A percentile compares a stretch with the other conserved stretches of the same genome.
Conservation (phyloP, 2,888 invertebrate species). For the Temnothorax rugatulus region DNA sequence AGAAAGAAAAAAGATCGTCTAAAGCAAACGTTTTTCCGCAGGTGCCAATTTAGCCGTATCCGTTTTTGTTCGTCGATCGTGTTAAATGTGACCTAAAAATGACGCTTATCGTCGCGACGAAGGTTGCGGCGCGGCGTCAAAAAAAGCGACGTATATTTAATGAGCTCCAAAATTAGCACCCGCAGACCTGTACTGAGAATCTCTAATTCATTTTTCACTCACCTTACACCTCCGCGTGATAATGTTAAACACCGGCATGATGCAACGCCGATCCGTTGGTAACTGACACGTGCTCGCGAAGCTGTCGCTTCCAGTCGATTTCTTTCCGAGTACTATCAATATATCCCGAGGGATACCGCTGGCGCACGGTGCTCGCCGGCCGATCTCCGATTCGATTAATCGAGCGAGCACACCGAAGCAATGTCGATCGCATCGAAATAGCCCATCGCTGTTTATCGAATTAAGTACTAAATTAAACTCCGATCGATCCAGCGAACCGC, state of each 20-base stretch:
- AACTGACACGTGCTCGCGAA: constrained; percentile 44
- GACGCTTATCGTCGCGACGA: constrained; percentile 4
- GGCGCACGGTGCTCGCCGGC: neutral
- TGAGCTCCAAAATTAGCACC: constrained; percentile 24
- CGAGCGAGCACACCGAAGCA: constrained; percentile 13
- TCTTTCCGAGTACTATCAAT: constrained; percentile 43
- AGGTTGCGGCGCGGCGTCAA: neutral
- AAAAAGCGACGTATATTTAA: constrained; percentile 24
- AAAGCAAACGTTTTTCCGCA: constrained; percentile 27
- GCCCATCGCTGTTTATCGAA: constrained; percentile 38
- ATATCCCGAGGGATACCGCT: neutral
- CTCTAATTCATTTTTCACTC: constrained; percentile 76
- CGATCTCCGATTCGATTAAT: constrained; percentile 44
- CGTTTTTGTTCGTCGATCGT: constrained; percentile 22
- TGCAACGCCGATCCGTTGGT: constrained; percentile 44
- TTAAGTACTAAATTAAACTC: constrained; percentile 42
- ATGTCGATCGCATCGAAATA: constrained; percentile 32
- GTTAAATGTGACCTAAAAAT: constrained; percentile 15
- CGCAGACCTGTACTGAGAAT: neutral
- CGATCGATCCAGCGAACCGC: constrained; percentile 19
- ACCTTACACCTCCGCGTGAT: constrained; percentile 89
- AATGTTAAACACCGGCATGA: constrained; percentile 89
- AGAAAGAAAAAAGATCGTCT: neutral
- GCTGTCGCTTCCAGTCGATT: constrained; percentile 59
- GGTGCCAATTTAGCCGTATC: neutral